phyloP scores from a whole-genome alignment of 1,140 invertebrate genomes.

The Dreissena polymorpha region DNA sequence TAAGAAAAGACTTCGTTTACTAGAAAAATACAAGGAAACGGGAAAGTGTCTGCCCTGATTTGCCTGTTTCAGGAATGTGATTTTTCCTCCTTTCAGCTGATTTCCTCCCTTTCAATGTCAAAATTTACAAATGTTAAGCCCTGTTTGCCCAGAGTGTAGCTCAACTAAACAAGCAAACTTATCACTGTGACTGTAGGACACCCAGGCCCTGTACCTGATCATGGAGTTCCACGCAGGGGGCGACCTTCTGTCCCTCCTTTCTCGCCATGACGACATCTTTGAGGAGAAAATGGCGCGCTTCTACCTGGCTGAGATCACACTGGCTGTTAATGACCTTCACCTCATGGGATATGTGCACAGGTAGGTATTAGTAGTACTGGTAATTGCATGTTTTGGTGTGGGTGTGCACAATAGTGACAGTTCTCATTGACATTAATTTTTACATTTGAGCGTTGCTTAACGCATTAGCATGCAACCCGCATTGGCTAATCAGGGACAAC shows the following conservation, averaged over 20 bases:
- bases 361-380: conserved; percentile 69
- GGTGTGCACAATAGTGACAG: not conserved
- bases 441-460: not conserved
- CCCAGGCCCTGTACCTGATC: conserved; percentile 92
- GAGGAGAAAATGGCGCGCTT: conserved; percentile 98
- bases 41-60: no score
- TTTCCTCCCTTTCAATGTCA: no score
- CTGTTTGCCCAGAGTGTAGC: no score
- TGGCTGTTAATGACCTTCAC: conserved; percentile 98
- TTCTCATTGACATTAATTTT: not conserved
- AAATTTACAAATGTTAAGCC: no score
- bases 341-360: conserved; percentile 98
- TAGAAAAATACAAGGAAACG: no score
- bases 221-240: conserved; percentile 99
- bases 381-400: no score
- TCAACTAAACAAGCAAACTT: no score
- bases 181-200: conserved; percentile 59
- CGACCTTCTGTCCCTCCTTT: conserved; percentile 99
- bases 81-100: no score
- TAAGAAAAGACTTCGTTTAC: no score
- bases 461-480: no score
- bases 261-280: conserved; percentile 89
- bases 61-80: no score
- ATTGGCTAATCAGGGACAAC: no score
- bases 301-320: conserved; percentile 99